A percentile compares a stretch with the other conserved stretches of the same genome.
Conservation (phyloP, 1,140 invertebrate species). For the Macrobrachium nipponense region DNA sequence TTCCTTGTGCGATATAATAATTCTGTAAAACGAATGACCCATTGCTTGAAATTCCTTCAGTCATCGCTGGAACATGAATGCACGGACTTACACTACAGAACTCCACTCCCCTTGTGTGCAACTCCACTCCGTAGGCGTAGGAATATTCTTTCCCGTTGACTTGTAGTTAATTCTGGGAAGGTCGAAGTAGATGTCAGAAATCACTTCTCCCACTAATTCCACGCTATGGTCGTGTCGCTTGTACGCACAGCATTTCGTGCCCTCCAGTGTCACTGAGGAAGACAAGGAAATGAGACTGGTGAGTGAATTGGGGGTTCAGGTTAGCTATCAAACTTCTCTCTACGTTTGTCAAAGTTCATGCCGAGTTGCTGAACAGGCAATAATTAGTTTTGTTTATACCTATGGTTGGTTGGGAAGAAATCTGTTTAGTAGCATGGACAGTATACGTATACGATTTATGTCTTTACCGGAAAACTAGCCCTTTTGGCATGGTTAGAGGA, state of each 20-base stretch:
- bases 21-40: too few species aligned
- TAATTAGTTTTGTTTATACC: too few species aligned
- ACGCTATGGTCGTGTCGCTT: slow-evolving; percentile 28
- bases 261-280: slow-evolving; percentile 37
- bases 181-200: slow-evolving; percentile 29
- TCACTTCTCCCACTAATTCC: slow-evolving; percentile 12
- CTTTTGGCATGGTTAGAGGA: too few species aligned
- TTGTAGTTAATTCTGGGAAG: slow-evolving; percentile 55
- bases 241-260: slow-evolving; percentile 30
- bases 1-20: too few species aligned
- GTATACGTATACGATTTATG: too few species aligned
- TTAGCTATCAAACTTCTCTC: too few species aligned
- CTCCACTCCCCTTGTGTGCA: slow-evolving; percentile 19
- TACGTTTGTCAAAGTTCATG: too few species aligned
- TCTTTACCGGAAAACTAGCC: too few species aligned
- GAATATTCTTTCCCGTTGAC: slow-evolving; percentile 42
- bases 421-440: too few species aligned
- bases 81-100: slow-evolving; percentile 27
- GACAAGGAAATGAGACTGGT: background rate
- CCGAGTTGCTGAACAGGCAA: too few species aligned
- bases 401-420: too few species aligned
- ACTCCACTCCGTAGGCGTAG: slow-evolving; percentile 44
- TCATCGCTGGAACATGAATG: background rate
- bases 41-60: background rate
- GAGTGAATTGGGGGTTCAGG: too few species aligned